Conservation (phyloP, 1,140 invertebrate species). For the Pristionchus pacificus region DNA sequence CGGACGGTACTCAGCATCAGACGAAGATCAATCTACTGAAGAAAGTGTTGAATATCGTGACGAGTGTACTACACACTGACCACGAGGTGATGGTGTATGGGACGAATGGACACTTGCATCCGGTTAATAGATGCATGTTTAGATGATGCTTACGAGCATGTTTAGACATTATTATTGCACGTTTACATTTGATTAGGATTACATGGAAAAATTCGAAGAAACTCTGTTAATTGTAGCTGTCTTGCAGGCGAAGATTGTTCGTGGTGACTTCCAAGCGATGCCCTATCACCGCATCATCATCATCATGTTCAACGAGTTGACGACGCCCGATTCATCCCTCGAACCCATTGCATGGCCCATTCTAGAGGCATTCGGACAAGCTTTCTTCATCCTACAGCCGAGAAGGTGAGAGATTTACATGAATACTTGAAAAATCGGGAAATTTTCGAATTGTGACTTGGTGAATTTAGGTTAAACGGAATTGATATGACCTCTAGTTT, state of each 20-base stretch:
- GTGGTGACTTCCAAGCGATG: constrained; percentile 82
- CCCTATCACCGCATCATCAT: constrained; percentile 95
- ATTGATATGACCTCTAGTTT: constrained; percentile 25
- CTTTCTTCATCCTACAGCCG: constrained; percentile 33
- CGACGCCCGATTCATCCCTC: constrained; percentile 82
- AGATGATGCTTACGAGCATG: no score
- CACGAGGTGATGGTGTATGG: constrained; percentile 73
- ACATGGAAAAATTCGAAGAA: no score
- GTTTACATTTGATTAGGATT: no score
- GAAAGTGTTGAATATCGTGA: constrained; percentile 86
- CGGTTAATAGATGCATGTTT: no score
- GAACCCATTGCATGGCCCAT: constrained; percentile 84
- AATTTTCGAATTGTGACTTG: no score
- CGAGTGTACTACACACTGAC: constrained; percentile 86
- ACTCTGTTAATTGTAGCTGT: no score
- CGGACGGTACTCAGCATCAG: constrained; percentile 71
- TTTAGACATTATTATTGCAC: no score
- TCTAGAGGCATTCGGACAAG: constrained; percentile 63
- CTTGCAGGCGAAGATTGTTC: neutral
- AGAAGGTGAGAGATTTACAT: constrained; percentile 7
- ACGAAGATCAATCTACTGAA: constrained; percentile 95
- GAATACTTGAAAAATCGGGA: no score
- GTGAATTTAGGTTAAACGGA: constrained; percentile 4
- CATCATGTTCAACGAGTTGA: constrained; percentile 92
- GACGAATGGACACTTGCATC: neutral